These are phyloP conservation scores for Himalopsyche anomala DNA, from an alignment of 2,888 invertebrate species.

Conservation along the genomic window DNA sequence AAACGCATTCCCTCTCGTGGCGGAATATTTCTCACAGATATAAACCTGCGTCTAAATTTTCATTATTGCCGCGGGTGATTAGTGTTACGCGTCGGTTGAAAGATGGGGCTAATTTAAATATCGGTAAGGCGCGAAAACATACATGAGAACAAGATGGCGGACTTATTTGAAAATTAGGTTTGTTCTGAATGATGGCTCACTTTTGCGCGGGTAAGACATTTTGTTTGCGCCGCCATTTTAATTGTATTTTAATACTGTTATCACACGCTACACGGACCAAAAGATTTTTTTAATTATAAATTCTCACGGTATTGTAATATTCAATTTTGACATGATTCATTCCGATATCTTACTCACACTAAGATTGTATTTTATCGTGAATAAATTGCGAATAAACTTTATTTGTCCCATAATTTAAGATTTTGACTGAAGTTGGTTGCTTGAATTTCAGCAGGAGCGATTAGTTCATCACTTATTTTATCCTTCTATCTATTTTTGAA, in stretches of 20 bases:
- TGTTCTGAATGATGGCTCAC: conserved; percentile 38
- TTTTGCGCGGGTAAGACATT: conserved; percentile 11
- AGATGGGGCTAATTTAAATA: conserved; percentile 42
- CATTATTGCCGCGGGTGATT: conserved; percentile 36
- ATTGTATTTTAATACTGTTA: conserved; percentile 24
- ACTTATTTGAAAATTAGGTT: conserved; percentile 34
- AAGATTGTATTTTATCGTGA: too few species aligned
- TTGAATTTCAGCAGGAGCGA: too few species aligned
- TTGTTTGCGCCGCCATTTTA: conserved; percentile 34
- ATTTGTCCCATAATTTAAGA: too few species aligned
- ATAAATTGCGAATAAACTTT: too few species aligned
- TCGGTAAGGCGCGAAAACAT: conserved; percentile 42
- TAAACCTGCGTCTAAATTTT: conserved; percentile 29
- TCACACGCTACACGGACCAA: not conserved
- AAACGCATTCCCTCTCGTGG: not conserved
- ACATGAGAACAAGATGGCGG: conserved; percentile 40
- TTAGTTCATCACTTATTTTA: too few species aligned
- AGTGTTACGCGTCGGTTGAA: conserved; percentile 32
- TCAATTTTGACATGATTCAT: too few species aligned
- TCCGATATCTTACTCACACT: too few species aligned
- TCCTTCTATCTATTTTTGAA: too few species aligned
- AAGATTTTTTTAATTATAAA: not conserved
- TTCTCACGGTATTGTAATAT: too few species aligned
- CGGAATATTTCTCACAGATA: not conserved
- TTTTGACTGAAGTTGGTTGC: too few species aligned